Evolutionary conservation across 2,797 vertebrate species (phyloP).

Genomic region (Apogon hyalosoma): DNA sequence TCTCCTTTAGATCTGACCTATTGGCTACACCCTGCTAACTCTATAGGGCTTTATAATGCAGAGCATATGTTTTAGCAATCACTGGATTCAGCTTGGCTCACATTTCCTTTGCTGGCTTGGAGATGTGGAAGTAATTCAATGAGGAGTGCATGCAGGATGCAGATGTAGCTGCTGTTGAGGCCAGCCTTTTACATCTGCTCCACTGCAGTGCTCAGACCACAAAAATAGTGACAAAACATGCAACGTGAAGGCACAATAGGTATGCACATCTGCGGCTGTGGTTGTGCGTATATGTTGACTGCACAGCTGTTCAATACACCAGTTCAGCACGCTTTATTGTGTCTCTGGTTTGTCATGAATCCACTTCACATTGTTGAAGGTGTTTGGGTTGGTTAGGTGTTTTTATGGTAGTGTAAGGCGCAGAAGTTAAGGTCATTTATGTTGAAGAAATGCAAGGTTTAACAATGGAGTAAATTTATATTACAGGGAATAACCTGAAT

Average conservation of each 20-base stretch:
- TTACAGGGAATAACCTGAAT: too few relatives aligned
- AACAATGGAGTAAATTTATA: too few relatives aligned
- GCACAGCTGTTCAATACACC: too few relatives aligned
- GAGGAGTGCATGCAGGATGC: slow-evolving; percentile 39
- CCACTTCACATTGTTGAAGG: slow-evolving; percentile 31
- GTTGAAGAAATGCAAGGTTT: too few relatives aligned
- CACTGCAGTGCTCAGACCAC: slow-evolving; percentile 12
- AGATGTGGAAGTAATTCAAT: slow-evolving; percentile 52
- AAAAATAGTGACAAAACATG: not conserved
- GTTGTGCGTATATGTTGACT: not conserved
- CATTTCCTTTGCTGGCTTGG: slow-evolving; percentile 32
- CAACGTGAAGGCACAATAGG: not conserved
- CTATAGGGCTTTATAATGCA: slow-evolving; percentile 59
- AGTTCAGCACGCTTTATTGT: not conserved
- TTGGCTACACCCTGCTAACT: slow-evolving; percentile 56
- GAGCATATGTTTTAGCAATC: slow-evolving; percentile 65
- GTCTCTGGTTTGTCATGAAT: not conserved
- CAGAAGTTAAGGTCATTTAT: too few relatives aligned
- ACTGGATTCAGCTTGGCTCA: slow-evolving; percentile 40
- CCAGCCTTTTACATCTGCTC: slow-evolving; percentile 29
- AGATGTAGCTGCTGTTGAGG: slow-evolving; percentile 25
- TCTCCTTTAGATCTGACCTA: slow-evolving; percentile 74
- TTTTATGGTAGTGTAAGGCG: not conserved
- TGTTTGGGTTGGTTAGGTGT: slow-evolving; percentile 16
- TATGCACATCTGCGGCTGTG: not conserved